A percentile compares a stretch with the other conserved stretches of the same genome.
These are phyloP conservation scores for Pyralis farinalis DNA, from an alignment of 2,888 invertebrate species.

Conservation along the genomic window DNA sequence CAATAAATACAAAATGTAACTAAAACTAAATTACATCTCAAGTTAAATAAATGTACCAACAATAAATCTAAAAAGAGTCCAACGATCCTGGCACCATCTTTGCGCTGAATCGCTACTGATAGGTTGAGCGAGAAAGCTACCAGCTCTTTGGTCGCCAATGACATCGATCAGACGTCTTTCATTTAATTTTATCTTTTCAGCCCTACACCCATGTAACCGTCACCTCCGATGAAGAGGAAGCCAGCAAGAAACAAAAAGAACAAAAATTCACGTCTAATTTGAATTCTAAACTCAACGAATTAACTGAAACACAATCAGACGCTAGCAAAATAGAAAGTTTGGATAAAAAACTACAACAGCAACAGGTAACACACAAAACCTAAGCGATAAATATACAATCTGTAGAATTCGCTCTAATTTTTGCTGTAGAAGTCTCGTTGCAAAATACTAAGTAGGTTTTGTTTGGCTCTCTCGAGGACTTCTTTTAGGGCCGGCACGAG, in stretches of 20 bases:
- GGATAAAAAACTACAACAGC: constrained; percentile 84
- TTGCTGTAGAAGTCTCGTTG: no score
- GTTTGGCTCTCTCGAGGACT: constrained; percentile 8
- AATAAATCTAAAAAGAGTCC: no score
- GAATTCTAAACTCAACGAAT: constrained; percentile 75
- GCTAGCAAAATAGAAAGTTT: constrained; percentile 81
- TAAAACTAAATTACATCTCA: no score
- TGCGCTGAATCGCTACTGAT: no score
- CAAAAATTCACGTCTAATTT: constrained; percentile 74
- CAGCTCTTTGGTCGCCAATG: no score
- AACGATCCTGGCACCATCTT: no score
- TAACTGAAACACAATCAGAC: constrained; percentile 46
- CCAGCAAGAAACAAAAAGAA: constrained; percentile 75
- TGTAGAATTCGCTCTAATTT: no score
- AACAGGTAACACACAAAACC: constrained; percentile 73
- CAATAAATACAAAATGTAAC: no score
- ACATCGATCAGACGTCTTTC: no score
- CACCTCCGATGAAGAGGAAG: constrained; percentile 90
- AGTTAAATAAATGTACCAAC: no score
- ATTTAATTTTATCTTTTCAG: constrained; percentile 51
- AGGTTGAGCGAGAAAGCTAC: no score
- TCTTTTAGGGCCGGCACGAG: constrained; percentile 6
- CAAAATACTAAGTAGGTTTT: constrained; percentile 1
- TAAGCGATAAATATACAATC: no score
- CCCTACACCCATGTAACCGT: constrained; percentile 87